Base-by-base conservation (phyloP, 2,888 invertebrate species). In the Meliscaeva auricollis region DNA sequence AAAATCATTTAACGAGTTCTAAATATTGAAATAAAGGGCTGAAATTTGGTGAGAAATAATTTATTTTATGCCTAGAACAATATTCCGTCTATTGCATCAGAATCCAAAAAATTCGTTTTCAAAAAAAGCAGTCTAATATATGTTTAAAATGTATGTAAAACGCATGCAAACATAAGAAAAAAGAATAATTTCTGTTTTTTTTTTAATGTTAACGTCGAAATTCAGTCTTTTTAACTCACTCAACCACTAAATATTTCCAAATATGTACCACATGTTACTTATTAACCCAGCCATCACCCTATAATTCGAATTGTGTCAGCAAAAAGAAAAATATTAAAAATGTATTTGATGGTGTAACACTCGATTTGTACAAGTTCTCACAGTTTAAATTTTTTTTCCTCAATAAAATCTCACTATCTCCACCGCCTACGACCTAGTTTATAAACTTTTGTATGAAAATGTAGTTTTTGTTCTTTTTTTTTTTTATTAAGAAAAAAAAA, bases 251-350 rank as follows among this genome's bases (percentile, higher is more conserved):
- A 52, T 15, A 26, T 52, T 52, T 8, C 26, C 8, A 5, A 30
- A 26, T 26, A 54, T 30, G 15, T 22, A 3, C 5, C 54, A 54
- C 54, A 32, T 54, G 54, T 15, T 54, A 3, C 30, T 26, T 30
- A 30, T 30, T 52, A 15, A 13, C 7, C 3, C n/a, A n/a, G n/a
- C 3, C 15, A 15, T 30, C 30, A 3, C 8, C 15, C 30, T 26
- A 3, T 15, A 15, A 9, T 30, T 15, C 32, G 9, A 54, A 54
- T 11, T 54, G 30, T 54, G 54, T 54, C 54, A 54, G 9, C 15
- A 54, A 52, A 54, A 32, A 32, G 11, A 3, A 30, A 52, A 44
- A 30, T 54, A 54, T 54, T 54, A 30, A 54, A 32, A 54, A 15
- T 54, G 8, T 8, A 32, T 54, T 54, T 54, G 9, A 30, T 54